Percentiles rank a stretch among this genome's conserved stretches.
These are phyloP conservation scores for Athrips mouffetella DNA, from an alignment of 2,888 invertebrate genomes.

Conservation along the genomic window DNA sequence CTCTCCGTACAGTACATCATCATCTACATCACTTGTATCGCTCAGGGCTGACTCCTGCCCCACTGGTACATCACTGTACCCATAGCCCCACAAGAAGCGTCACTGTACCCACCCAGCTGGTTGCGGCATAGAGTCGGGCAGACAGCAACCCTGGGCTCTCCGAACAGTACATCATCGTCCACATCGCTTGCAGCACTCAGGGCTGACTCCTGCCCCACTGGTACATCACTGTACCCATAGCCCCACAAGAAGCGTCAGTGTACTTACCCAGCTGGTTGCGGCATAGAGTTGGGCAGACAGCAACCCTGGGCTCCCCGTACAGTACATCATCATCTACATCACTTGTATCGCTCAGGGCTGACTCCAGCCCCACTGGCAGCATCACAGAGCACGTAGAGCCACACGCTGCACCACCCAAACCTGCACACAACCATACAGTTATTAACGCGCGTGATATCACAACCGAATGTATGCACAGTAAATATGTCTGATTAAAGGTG, in stretches of 20 bases:
- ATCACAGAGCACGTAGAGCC: conserved; percentile 71
- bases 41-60: too few species aligned
- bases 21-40: too few species aligned
- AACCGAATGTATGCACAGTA: too few species aligned
- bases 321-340: conserved; percentile 30
- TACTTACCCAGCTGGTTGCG: conserved; percentile 75
- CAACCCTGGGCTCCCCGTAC: conserved; percentile 64
- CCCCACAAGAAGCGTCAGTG: too few species aligned
- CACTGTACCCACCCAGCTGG: conserved; percentile 74
- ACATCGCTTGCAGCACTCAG: conserved; percentile 28
- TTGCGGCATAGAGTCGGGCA: conserved; percentile 80
- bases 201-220: conserved; percentile 59
- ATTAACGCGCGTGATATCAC: too few species aligned
- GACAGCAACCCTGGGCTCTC: conserved; percentile 69
- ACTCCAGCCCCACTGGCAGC: conserved; percentile 66
- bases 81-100: too few species aligned
- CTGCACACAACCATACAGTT: conserved; percentile 31
- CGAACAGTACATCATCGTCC: conserved; percentile 41
- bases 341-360: conserved; percentile 34
- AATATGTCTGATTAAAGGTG: too few species aligned
- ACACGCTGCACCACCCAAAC: conserved; percentile 77
- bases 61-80: too few species aligned
- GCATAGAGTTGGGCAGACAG: conserved; percentile 80
- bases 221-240: conserved; percentile 72
- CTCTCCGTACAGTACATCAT: background rate